Conservation (phyloP, 37 sponge, comb jelly and placozoan genomes). For the Hexactinellida sp. region DNA sequence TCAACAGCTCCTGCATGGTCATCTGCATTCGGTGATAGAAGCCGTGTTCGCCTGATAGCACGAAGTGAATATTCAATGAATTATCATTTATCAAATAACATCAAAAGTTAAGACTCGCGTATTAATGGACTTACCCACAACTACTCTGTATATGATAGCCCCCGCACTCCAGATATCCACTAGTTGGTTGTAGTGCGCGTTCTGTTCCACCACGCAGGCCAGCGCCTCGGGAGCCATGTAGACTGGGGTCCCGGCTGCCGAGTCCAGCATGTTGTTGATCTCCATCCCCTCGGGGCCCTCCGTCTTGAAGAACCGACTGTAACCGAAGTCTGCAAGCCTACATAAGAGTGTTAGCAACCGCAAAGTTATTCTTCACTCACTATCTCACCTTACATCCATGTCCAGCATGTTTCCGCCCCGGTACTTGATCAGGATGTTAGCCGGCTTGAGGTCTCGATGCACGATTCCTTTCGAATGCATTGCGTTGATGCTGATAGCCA, state of each 20-base stretch:
- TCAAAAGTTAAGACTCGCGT: no score
- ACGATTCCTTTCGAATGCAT: conserved; percentile 53
- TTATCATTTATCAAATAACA: no score
- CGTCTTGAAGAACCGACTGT: conserved; percentile 64
- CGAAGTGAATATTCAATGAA: no score
- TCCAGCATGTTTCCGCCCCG: background rate
- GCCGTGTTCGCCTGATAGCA: background rate
- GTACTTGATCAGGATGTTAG: conserved; percentile 62
- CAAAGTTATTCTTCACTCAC: no score
- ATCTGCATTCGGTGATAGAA: conserved; percentile 1
- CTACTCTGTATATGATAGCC: conserved; percentile 1
- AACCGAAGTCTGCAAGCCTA: conserved; percentile 85
- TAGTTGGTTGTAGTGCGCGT: conserved; percentile 8
- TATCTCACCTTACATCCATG: background rate
- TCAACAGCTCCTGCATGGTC: conserved; percentile 13
- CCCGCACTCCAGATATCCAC: conserved; percentile 16
- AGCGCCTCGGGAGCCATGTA: conserved; percentile 47
- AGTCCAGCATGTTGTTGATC: conserved; percentile 35
- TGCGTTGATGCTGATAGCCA: conserved; percentile 55
- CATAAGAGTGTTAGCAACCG: no score
- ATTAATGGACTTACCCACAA: background rate
- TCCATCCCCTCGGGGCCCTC: conserved; percentile 55
- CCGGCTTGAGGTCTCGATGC: conserved; percentile 74
- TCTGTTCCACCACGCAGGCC: conserved; percentile 10
- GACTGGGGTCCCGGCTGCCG: conserved; percentile 85